phyloP scores from a whole-genome alignment of 2,113 vertebrate species.

The Hippocampus abdominalis region DNA sequence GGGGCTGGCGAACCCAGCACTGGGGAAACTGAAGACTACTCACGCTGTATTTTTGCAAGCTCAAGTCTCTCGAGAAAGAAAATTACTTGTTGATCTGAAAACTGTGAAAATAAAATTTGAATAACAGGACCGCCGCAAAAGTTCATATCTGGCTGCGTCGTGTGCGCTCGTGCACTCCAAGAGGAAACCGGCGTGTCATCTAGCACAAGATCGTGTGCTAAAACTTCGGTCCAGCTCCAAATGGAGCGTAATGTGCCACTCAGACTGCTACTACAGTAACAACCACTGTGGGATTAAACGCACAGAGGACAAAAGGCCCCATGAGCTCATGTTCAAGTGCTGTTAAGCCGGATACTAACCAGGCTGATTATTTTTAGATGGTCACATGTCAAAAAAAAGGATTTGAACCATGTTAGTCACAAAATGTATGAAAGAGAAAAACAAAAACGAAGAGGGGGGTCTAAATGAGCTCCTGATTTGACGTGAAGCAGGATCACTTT shows the following conservation, averaged over 20 bases:
- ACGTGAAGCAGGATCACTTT: slow-evolving; percentile 53
- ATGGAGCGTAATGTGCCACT: slow-evolving; percentile 70
- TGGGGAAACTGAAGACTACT: slow-evolving; percentile 33
- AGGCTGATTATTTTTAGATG: slow-evolving; percentile 58
- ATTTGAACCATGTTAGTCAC: slow-evolving; percentile 47
- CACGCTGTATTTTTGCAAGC: slow-evolving; percentile 19
- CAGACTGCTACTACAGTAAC: slow-evolving; percentile 57
- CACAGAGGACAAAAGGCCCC: slow-evolving; percentile 61
- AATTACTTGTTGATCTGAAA: slow-evolving; percentile 10
- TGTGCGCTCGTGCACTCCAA: slow-evolving; percentile 32
- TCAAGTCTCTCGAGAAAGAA: slow-evolving; percentile 1
- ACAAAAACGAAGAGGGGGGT: slow-evolving; percentile 24
- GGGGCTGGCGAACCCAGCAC: slow-evolving; percentile 42
- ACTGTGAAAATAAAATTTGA: slow-evolving; percentile 9
- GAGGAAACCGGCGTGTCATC: slow-evolving; percentile 41
- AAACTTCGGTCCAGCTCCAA: slow-evolving; percentile 60
- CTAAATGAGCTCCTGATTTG: slow-evolving; percentile 66
- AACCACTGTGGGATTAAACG: slow-evolving; percentile 66
- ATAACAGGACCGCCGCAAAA: slow-evolving; percentile 25
- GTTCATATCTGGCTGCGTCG: slow-evolving; percentile 29
- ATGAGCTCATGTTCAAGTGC: slow-evolving; percentile 64
- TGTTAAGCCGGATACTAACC: slow-evolving; percentile 61
- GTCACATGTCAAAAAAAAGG: slow-evolving; percentile 40
- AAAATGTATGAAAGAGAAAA: slow-evolving; percentile 40
- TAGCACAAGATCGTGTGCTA: slow-evolving; percentile 44